phyloP scores from a whole-genome alignment of 2,113 vertebrate species.

The Centropus bengalensis region DNA sequence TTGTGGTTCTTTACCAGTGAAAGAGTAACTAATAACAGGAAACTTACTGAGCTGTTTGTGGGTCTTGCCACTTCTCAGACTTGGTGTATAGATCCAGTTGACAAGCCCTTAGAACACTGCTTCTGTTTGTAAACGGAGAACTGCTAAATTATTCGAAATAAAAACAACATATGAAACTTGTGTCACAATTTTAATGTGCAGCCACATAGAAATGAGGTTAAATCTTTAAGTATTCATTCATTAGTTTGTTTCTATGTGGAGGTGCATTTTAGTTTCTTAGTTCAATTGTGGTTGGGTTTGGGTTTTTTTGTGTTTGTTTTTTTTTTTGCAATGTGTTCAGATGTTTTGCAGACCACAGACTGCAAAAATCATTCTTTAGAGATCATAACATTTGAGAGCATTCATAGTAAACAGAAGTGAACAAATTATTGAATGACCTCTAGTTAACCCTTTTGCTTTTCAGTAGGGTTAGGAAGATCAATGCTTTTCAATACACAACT shows the following conservation, averaged over 20 bases:
- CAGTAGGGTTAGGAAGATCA: neutral
- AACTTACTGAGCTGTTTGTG: neutral
- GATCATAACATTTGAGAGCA: neutral
- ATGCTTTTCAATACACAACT: neutral
- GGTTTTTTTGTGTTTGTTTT: neutral
- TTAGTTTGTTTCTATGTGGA: neutral
- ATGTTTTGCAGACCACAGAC: neutral
- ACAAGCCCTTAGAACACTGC: neutral
- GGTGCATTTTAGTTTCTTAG: neutral
- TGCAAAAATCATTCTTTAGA: neutral
- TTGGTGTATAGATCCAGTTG: neutral
- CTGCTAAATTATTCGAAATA: neutral
- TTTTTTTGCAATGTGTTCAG: neutral
- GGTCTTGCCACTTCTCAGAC: neutral
- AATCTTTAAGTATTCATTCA: neutral
- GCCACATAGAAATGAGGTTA: neutral
- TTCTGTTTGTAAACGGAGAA: neutral
- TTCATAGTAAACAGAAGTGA: neutral
- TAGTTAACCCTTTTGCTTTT: neutral
- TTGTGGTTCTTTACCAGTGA: neutral
- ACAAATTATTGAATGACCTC: neutral
- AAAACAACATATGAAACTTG: neutral
- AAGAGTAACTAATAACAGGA: neutral
- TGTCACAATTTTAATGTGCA: neutral
- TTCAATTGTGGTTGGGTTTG: neutral